Conservation (phyloP, 2,113 vertebrate genomes). For the Barnardius zonarius region DNA sequence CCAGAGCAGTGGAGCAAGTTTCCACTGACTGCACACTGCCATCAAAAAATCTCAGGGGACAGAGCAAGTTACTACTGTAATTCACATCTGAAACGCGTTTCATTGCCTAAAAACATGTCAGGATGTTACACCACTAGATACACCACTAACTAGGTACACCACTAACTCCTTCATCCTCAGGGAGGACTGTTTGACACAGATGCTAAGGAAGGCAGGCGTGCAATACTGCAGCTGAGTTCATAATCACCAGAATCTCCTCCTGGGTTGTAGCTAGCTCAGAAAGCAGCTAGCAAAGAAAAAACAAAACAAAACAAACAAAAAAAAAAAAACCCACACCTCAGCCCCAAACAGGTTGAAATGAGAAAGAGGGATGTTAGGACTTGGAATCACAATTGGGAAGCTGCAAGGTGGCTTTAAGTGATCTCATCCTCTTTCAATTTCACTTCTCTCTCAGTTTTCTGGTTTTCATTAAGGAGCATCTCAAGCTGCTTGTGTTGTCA, state of each 20-base stretch:
- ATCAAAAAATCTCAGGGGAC: background rate
- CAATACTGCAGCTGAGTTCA: background rate
- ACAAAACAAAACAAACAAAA: no score
- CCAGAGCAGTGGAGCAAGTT: background rate
- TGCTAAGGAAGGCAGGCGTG: background rate
- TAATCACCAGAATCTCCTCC: background rate
- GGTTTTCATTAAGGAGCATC: background rate
- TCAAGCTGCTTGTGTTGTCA: background rate
- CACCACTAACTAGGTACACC: no score
- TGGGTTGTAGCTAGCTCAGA: background rate
- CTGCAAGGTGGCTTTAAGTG: background rate
- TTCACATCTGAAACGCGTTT: background rate
- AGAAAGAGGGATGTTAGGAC: no score
- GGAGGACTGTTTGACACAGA: background rate
- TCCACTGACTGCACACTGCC: background rate
- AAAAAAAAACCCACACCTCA: no score
- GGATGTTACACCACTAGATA: background rate
- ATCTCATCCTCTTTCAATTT: background rate
- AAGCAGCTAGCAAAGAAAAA: background rate
- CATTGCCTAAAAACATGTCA: background rate
- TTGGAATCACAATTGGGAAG: no score
- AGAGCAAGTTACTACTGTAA: background rate
- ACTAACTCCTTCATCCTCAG: no score
- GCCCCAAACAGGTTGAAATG: no score
- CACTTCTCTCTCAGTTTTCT: background rate